Base-by-base conservation (phyloP, 1,140 invertebrate species). In the Caenorhabditis tropicalis region DNA sequence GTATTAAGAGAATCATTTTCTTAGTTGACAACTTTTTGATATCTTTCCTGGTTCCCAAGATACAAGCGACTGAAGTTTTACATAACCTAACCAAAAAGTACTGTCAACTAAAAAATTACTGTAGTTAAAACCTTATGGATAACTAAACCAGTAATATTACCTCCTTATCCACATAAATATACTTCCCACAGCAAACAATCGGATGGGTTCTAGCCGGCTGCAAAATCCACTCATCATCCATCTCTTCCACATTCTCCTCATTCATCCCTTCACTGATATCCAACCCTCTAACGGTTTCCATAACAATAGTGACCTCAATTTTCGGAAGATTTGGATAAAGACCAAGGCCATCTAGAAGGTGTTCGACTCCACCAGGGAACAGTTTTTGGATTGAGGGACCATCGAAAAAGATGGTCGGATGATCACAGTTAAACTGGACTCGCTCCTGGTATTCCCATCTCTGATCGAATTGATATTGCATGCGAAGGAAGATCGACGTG, bases 211-310 rank as follows among this genome's bases (percentile, higher is more conserved):
- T 74, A 9, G 36, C 33, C 10, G 65, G 65, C n/a, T 74, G 65
- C 1, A 74, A 29, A 24, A 74, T 74, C 65, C 65, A 74, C n/a
- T 74, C 65, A 74, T 74, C 65, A 46, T 74, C 65, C 36, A 74
- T 74, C n/a, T 74, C 65, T 24, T 74, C 65, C 21, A 19, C 36
- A 15, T 10, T 15, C 16, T 43, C 36, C 33, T 21, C 19, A 19
- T 74, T 12, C 10, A 46, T 46, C 10, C 2, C n/a, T 46, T 16
- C n/a, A n/a, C 10, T n/a, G 15, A 74, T 24, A 33, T 74, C 65
- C 36, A 74, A 74, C 24, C 65, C 65, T n/a, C n/a, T 24, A 36
- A 74, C 43, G 12, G 21, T 74, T 2, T 74, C 65, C 15, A 74
- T 36, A 7, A 43, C 65, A 4, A 74, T n/a, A 6, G 43, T 46